Percentiles rank a stretch among this genome's conserved stretches.
phyloP scores from a whole-genome alignment of 2,797 vertebrate genomes.

The Fistularia tabacaria region DNA sequence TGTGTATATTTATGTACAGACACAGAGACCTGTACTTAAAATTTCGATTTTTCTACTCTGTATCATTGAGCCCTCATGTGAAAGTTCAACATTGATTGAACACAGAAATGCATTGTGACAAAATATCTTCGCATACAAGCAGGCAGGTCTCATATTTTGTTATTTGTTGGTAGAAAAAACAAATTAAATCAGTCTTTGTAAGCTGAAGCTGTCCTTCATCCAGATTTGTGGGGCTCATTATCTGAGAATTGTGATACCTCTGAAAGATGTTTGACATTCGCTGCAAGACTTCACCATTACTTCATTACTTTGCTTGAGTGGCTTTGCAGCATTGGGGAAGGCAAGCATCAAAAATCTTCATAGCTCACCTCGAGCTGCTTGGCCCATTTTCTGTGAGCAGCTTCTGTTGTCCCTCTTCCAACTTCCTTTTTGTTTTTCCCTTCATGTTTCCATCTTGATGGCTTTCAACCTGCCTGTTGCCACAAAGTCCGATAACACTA shows the following conservation, averaged over 20 bases:
- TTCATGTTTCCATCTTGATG: slow-evolving; percentile 19
- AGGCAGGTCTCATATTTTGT: slow-evolving; percentile 3
- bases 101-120: too few species aligned
- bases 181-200: neutral
- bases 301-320: neutral
- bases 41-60: too few species aligned
- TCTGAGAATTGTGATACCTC: slow-evolving; percentile 10
- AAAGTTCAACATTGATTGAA: too few species aligned
- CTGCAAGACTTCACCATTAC: neutral
- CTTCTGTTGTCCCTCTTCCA: neutral
- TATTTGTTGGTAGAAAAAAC: slow-evolving; percentile 11
- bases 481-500: slow-evolving; percentile 16
- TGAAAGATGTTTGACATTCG: slow-evolving; percentile 15
- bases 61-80: too few species aligned
- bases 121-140: slow-evolving; percentile 16
- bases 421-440: slow-evolving; percentile 17
- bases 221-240: slow-evolving; percentile 26
- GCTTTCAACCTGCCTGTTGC: slow-evolving; percentile 7
- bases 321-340: slow-evolving; percentile 13
- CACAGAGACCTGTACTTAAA: too few species aligned
- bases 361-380: slow-evolving; percentile 21
- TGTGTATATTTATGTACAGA: too few species aligned
- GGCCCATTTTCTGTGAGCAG: slow-evolving; percentile 16
- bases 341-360: slow-evolving; percentile 12
- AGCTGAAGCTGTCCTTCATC: slow-evolving; percentile 3